Evolutionary conservation across 2,888 invertebrate genomes (phyloP), one percentile per base, ranked within the genome.

Genomic region (Capitulum mitella): DNA sequence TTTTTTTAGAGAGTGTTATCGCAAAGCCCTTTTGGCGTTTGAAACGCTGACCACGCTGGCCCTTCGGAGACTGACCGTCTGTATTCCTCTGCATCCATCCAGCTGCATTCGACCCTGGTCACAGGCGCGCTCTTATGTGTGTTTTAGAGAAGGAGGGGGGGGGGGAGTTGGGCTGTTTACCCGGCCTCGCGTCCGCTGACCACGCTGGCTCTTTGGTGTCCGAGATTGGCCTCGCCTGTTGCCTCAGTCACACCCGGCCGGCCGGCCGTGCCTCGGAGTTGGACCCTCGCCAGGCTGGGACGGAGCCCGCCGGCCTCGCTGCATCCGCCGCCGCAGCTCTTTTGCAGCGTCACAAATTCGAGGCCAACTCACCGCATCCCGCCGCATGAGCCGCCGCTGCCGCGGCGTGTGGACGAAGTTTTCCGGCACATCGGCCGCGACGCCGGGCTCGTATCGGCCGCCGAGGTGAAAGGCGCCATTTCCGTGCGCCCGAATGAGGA

Each of bases 381-480:
- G 46, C 46, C 46, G 46, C 10, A 14, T 46, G 14, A 8, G 10
- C 46, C 46, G 46, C 46, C 46, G 10, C 46, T 46, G 10, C 46
- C 26, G 26, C 12, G 54, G 26, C 26, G 26, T 26, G 26, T 54
- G 54, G 6, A 19, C 54, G 26, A 26, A 26, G 26, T 54, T 26
- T 54, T 22, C 8, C 70, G 22, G 37, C 34, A 19, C 70, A 22
- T 1, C 40, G 40, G 19, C n/a, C 64, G 34, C 64, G 5, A 22
- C 64, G 64, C 6, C 19, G 22, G 5, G 40, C 16, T 16, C 34
- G 64, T n/a, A n/a, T n/a, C n/a, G n/a, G n/a, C 34, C 64, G 64
- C 2, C 64, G 29, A 34, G 64, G 16, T 64, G 64, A 64, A 64
- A 64, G 64, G 22, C 22, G 70, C 70, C 40, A 70, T 70, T 70